Percentiles rank a stretch among this genome's conserved stretches.
These are phyloP conservation scores for Conopomorpha cramerella DNA, from an alignment of 1,140 invertebrate genomes.

Conservation along the genomic window DNA sequence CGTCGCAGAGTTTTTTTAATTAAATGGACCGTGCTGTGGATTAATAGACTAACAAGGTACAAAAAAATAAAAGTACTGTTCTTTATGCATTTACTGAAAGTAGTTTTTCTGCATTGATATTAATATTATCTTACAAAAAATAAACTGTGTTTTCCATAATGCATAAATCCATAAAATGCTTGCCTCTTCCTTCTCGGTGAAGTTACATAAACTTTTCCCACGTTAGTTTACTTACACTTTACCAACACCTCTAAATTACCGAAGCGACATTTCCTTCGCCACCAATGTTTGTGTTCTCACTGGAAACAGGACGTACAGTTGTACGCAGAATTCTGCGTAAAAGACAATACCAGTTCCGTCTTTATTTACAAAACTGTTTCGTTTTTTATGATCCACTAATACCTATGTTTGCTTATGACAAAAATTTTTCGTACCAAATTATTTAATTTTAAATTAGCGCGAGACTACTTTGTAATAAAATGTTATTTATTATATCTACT, in stretches of 20 bases:
- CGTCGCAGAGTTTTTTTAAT: too few relatives aligned
- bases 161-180: too few relatives aligned
- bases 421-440: neutral
- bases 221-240: constrained; percentile 8
- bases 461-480: neutral
- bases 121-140: neutral
- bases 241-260: too few relatives aligned
- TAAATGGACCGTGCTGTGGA: too few relatives aligned
- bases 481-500: neutral
- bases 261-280: too few relatives aligned
- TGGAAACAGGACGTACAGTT: constrained; percentile 53
- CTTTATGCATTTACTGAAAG: too few relatives aligned
- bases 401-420: neutral
- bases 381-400: constrained; percentile 25
- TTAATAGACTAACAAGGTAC: too few relatives aligned
- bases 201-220: neutral
- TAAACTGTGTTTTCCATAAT: neutral
- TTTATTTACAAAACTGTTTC: constrained; percentile 38
- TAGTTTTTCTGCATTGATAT: too few relatives aligned
- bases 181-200: neutral
- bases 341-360: constrained; percentile 56
- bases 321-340: constrained; percentile 44
- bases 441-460: neutral
- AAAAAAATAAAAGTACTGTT: too few relatives aligned
- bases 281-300: constrained; percentile 47